Percentiles rank a stretch among this genome's conserved stretches.
Conservation (phyloP, 2,797 vertebrate species). For the Halcyon chelicuti region DNA sequence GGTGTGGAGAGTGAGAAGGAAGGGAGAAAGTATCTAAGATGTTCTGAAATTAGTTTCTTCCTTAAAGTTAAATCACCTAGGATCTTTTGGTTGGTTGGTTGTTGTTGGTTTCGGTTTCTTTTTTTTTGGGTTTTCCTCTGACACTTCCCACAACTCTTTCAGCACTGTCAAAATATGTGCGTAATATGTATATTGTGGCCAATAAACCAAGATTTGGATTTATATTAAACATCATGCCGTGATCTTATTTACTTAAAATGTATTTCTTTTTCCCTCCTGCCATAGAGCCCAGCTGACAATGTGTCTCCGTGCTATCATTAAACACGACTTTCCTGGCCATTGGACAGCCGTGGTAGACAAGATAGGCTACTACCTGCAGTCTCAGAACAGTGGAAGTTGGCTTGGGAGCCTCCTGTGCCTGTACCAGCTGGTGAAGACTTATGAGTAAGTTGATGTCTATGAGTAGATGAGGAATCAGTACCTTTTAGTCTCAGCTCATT, state of each 20-base stretch:
- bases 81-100: too few relatives aligned
- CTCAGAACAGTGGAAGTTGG: constrained; percentile 91
- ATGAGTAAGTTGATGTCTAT: constrained; percentile 88
- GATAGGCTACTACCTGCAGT: constrained; percentile 90
- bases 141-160: background rate
- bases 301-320: constrained; percentile 94
- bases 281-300: constrained; percentile 92
- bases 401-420: constrained; percentile 94
- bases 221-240: background rate
- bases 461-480: background rate
- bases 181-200: background rate
- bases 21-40: background rate
- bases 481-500: background rate
- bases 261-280: background rate
- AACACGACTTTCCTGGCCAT: constrained; percentile 95
- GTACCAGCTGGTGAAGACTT: constrained; percentile 98
- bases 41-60: background rate
- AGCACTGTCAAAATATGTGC: background rate
- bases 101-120: background rate
- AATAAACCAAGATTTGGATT: background rate
- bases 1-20: background rate
- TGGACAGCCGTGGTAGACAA: constrained; percentile 97
- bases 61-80: background rate
- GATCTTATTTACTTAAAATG: background rate
- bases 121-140: background rate